These are phyloP conservation scores for Theretra japonica DNA, from an alignment of 2,888 invertebrate species.

Conservation along the genomic window DNA sequence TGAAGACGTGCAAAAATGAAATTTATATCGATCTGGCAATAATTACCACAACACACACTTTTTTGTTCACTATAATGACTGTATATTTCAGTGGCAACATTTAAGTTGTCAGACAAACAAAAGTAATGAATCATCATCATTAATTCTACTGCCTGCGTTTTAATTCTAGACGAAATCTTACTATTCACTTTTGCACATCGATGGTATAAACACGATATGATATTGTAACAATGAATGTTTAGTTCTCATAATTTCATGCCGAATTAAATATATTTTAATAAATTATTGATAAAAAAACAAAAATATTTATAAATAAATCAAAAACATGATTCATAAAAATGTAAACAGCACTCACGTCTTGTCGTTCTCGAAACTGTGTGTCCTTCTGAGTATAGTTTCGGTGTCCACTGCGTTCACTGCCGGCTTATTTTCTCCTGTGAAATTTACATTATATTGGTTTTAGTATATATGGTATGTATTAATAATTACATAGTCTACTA, in stretches of 20 bases:
- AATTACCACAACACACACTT: not conserved
- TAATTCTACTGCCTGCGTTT: not conserved
- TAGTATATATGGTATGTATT: not conserved
- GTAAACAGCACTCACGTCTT: conserved; percentile 88
- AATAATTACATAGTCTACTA: not conserved
- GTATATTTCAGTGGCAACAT: not conserved
- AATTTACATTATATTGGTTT: not conserved
- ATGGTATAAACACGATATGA: conserved; percentile 27
- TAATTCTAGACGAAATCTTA: not conserved
- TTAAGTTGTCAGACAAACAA: not conserved
- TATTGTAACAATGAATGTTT: conserved; percentile 33
- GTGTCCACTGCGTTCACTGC: conserved; percentile 66
- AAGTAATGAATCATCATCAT: not conserved
- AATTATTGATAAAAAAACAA: conserved; percentile 29
- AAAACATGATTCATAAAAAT: not conserved
- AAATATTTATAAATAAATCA: conserved; percentile 28
- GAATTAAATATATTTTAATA: conserved; percentile 31
- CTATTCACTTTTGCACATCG: conserved; percentile 22
- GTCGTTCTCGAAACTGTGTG: conserved; percentile 95
- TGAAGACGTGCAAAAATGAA: conserved; percentile 26
- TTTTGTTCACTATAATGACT: too few species aligned
- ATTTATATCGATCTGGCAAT: not conserved
- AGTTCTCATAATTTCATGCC: conserved; percentile 34
- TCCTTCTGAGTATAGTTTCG: conserved; percentile 87
- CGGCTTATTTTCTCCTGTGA: conserved; percentile 85